Evolutionary conservation across 2,113 vertebrate genomes (phyloP), one percentile per base, ranked within the genome.

Genomic region (Caretta caretta): DNA sequence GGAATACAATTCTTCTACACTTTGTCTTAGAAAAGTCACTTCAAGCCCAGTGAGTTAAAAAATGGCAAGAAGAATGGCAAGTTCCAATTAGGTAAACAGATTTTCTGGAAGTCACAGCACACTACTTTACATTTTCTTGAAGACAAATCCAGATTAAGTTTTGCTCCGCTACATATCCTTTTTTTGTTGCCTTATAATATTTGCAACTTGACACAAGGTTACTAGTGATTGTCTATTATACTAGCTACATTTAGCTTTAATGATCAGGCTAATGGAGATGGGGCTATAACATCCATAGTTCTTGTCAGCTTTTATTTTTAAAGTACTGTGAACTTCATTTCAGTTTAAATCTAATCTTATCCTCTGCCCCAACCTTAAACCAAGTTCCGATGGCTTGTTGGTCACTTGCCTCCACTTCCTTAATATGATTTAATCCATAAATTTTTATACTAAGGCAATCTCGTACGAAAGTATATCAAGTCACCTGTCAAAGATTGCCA

Each of bases 61-160:
- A 88, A 53, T 35, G 54, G 22, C 11, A 90, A 50, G 8, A 72
- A 89, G 35, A 87, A 69, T 48, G 24, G 62, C 27, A 31, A 31
- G 0, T 75, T 95, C 35, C 51, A 88, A 84, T 35, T 42, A 57
- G 7, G 81, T 83, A 84, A 78, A 1, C 0, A 48, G 16, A 12
- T 10, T 38, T 95, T 59, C 4, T 42, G 76, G 31, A 72, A 80
- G 0, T 3, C 29, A n/a, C 14, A 75, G 0, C 0, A 0, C 0
- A 48, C 88, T 80, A 53, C 38, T 14, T 87, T 76, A 22, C 0
- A 8, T 62, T 89, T 87, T 84, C 24, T 90, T 92, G 83, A 19
- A 27, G 3, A 35, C 3, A 38, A 2, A 3, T 3, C 31, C 80
- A 79, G n/a, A 56, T 46, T 16, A 82, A 3, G 0, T 35, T 87